phyloP scores from a whole-genome alignment of 2,113 vertebrate genomes.

The Ibidorhyncha struthersii region DNA sequence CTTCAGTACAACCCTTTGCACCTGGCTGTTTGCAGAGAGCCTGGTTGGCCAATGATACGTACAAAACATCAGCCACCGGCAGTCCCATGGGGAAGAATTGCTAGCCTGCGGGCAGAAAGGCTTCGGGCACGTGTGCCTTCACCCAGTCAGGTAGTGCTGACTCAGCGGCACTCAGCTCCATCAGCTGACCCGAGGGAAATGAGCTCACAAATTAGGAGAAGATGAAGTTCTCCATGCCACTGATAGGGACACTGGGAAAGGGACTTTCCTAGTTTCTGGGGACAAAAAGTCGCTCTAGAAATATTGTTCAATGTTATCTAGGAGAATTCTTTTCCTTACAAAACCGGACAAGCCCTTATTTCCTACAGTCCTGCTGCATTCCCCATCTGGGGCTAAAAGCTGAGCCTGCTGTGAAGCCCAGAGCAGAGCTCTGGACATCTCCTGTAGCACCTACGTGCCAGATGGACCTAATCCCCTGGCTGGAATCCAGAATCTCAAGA shows the following conservation, averaged over 20 bases:
- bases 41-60: not conserved
- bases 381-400: not conserved
- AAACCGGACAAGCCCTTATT: not conserved
- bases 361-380: not conserved
- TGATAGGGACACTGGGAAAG: not conserved
- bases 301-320: not conserved
- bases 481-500: not conserved
- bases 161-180: not conserved
- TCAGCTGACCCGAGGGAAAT: accelerated
- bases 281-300: not conserved
- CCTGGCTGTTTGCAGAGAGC: not conserved
- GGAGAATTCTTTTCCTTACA: not conserved
- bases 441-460: not conserved
- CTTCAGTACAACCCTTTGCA: not conserved
- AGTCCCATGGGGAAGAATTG: not conserved
- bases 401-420: not conserved
- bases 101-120: not conserved
- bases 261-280: not conserved
- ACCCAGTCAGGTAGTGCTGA: accelerated
- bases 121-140: not conserved
- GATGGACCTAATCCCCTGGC: not conserved
- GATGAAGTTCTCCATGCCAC: not conserved
- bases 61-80: not conserved
- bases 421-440: not conserved
- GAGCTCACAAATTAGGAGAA: not conserved